These are phyloP conservation scores for Xenopus borealis DNA, from an alignment of 2,113 vertebrate species.

Conservation along the genomic window DNA sequence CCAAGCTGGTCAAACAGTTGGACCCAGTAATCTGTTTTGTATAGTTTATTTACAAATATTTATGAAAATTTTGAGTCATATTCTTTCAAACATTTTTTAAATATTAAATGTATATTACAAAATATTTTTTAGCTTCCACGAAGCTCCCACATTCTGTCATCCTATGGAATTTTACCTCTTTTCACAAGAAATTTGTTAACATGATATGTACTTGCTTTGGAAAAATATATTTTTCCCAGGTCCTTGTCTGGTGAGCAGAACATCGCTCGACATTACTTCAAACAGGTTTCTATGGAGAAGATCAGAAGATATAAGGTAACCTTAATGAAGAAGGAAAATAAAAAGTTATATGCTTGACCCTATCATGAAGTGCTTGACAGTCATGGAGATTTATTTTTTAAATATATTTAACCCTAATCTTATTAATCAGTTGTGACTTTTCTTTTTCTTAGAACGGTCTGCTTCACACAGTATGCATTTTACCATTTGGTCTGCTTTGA, in stretches of 20 bases:
- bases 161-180: too few species aligned
- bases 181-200: too few species aligned
- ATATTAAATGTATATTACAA: too few species aligned
- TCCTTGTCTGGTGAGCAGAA: neutral
- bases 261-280: conserved; percentile 39
- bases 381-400: conserved; percentile 38
- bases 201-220: too few species aligned
- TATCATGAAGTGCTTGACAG: conserved; percentile 46
- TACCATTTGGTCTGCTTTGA: conserved; percentile 54
- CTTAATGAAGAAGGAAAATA: conserved; percentile 35
- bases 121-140: too few species aligned
- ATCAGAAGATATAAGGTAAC: conserved; percentile 54
- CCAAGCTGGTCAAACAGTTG: too few species aligned
- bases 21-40: too few species aligned
- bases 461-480: conserved; percentile 50
- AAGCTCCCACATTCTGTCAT: too few species aligned
- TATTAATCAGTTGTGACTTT: conserved; percentile 47
- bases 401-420: conserved; percentile 47
- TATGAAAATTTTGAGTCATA: too few species aligned
- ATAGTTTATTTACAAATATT: too few species aligned
- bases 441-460: conserved; percentile 46
- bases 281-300: conserved; percentile 52
- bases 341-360: conserved; percentile 25
- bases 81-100: too few species aligned
- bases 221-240: conserved; percentile 15